Evolutionary conservation across 2,888 invertebrate species (phyloP).

Genomic region (Gastrophysa polygoni): DNA sequence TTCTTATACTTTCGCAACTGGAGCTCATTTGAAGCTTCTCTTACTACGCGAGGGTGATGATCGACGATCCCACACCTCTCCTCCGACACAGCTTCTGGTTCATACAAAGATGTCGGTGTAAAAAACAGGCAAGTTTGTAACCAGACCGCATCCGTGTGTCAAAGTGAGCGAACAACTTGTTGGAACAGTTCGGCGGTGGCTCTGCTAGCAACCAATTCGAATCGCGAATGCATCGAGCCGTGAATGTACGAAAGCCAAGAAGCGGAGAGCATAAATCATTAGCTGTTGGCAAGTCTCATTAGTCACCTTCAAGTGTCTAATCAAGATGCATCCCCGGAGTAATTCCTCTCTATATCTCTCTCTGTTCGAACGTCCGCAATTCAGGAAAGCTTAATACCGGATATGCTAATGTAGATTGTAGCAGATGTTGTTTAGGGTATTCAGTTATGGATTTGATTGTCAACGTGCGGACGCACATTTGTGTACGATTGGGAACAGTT

Average conservation of each 20-base stretch:
- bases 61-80: too few species aligned
- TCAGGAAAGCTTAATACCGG: neutral
- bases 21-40: too few species aligned
- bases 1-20: too few species aligned
- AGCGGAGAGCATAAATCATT: neutral
- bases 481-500: neutral
- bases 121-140: too few species aligned
- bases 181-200: neutral
- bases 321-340: neutral
- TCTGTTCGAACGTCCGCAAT: neutral
- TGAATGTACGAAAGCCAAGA: neutral
- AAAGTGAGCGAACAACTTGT: neutral
- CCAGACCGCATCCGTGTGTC: too few species aligned
- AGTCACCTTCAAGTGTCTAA: constrained; percentile 1
- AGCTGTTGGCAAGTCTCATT: constrained; percentile 1
- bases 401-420: neutral
- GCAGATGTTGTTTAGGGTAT: neutral
- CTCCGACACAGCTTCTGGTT: too few species aligned
- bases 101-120: too few species aligned
- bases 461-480: neutral
- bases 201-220: neutral
- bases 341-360: neutral
- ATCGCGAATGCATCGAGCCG: neutral
- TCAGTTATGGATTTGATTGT: neutral
- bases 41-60: too few species aligned